Base-by-base conservation (phyloP, 2,888 invertebrate genomes). In the Leucophenga maculata region DNA sequence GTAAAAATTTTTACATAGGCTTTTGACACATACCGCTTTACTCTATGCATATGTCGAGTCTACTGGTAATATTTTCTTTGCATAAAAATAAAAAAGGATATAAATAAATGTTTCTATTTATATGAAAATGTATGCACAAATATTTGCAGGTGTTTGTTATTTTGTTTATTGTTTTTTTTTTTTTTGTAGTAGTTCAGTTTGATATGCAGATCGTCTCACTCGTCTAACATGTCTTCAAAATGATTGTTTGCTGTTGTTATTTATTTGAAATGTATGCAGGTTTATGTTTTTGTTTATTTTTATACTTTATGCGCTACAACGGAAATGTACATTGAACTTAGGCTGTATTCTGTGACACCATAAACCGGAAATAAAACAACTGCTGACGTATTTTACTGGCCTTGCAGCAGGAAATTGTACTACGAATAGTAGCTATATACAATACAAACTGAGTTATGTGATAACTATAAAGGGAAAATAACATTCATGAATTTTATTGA, bases 181-280 rank as follows among this genome's bases (percentile, higher is more conserved):
- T 55, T 55, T 9, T 55, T 55, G 3, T 14, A 55, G 55, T 22
- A 20, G 55, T 26, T 22, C 26, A 14, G 55, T 20, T 54, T 54
- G 54, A 54, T 54, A 22, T 55, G 8, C 55, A 59, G 6, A 26
- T 64, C 3, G 3, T 26, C 9, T 1, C 8, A 11, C 39, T 39
- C 39, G 39, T 39, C 3, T 79, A 77, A 74, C 60, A 67, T 69
- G 75, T 67, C 74, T 75, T 78, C 80, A 72, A 77, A 83, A 83
- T 83, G 83, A 83, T 82, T 83, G 83, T 83, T 82, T 79, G 82
- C 80, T 82, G 82, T 78, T 80, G 75, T 80, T 83, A 80, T 82
- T 80, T 80, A 80, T 65, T 31, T 31, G 11, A 39, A 39, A 9
- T 39, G 8, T 39, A 39, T 39, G 39, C 39, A 9, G 11, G 11